A percentile compares a stretch with the other conserved stretches of the same genome.
Conservation (phyloP, 1,140 invertebrate genomes). For the Asbolus verrucosus region DNA sequence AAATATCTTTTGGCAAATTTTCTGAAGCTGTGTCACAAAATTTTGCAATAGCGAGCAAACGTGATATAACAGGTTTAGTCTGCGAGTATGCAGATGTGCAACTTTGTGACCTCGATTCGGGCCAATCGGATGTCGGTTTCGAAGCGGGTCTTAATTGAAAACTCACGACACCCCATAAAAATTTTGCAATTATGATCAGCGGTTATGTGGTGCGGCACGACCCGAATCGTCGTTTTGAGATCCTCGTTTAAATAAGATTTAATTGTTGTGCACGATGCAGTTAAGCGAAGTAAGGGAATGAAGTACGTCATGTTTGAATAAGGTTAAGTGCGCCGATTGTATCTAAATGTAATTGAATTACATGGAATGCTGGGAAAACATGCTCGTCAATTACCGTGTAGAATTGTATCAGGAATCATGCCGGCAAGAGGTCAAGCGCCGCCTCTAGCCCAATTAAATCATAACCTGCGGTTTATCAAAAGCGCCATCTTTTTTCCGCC, state of each 20-base stretch:
- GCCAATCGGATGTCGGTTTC: no score
- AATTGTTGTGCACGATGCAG: slow-evolving; percentile 46
- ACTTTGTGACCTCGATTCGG: no score
- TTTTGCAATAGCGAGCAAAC: no score
- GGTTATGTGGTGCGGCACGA: slow-evolving; percentile 3
- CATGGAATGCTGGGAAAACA: slow-evolving; percentile 50
- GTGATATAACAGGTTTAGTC: no score
- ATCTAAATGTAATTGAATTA: slow-evolving; percentile 50
- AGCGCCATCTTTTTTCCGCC: background rate
- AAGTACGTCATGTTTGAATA: slow-evolving; percentile 45
- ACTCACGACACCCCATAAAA: no score
- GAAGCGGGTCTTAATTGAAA: no score
- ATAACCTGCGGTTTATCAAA: slow-evolving; percentile 38
- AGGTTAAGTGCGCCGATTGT: slow-evolving; percentile 46
- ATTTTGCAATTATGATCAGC: background rate
- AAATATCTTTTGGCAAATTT: no score
- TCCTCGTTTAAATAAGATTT: slow-evolving; percentile 41
- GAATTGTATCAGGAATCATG: slow-evolving; percentile 50
- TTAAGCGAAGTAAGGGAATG: slow-evolving; percentile 27
- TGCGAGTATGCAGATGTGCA: no score
- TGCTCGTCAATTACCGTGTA: slow-evolving; percentile 50
- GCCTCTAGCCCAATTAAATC: slow-evolving; percentile 47
- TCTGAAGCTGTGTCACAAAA: no score
- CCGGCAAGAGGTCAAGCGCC: slow-evolving; percentile 45
- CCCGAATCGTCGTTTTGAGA: slow-evolving; percentile 15